Evolutionary conservation across 2,797 vertebrate genomes (phyloP).

Genomic region (Molothrus aeneus): DNA sequence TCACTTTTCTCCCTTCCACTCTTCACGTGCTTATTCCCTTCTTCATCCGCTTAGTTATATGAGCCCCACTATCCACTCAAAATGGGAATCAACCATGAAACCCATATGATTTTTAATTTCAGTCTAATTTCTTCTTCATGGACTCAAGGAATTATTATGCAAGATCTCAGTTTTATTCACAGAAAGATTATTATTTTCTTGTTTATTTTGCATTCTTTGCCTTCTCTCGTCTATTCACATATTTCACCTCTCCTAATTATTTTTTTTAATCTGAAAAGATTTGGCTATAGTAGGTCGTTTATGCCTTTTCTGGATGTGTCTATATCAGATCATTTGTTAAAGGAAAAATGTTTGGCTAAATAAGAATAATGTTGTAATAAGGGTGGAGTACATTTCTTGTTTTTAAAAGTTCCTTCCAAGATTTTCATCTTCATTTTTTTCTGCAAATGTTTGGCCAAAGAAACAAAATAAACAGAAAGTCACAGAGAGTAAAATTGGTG

Average conservation of each 20-base stretch:
- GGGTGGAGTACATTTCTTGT: conserved; percentile 55
- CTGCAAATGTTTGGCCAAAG: conserved; percentile 62
- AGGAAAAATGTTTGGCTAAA: conserved; percentile 57
- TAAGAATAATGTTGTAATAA: conserved; percentile 69
- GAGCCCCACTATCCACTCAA: not conserved
- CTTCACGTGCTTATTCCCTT: not conserved
- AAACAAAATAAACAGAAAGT: conserved; percentile 68
- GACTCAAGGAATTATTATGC: not conserved
- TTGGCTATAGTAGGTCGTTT: not conserved
- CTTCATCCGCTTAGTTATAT: not conserved
- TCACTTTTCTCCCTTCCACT: fast-evolving
- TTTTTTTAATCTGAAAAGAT: not conserved
- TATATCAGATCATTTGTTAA: conserved; percentile 49
- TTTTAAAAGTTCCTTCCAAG: conserved; percentile 68
- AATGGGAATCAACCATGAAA: not conserved
- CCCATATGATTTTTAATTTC: not conserved
- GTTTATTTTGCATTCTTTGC: not conserved
- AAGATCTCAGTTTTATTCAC: not conserved
- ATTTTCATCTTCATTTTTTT: conserved; percentile 64
- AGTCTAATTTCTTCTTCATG: not conserved
- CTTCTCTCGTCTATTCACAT: not conserved
- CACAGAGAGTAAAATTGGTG: conserved; percentile 17
- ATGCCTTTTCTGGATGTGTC: conserved; percentile 16
- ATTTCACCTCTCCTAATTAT: not conserved
- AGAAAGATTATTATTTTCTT: not conserved